Percentiles rank a stretch among this genome's conserved stretches.
Evolutionary conservation across 2,113 vertebrate species (phyloP).

Genomic region (Pelodiscus sinensis): DNA sequence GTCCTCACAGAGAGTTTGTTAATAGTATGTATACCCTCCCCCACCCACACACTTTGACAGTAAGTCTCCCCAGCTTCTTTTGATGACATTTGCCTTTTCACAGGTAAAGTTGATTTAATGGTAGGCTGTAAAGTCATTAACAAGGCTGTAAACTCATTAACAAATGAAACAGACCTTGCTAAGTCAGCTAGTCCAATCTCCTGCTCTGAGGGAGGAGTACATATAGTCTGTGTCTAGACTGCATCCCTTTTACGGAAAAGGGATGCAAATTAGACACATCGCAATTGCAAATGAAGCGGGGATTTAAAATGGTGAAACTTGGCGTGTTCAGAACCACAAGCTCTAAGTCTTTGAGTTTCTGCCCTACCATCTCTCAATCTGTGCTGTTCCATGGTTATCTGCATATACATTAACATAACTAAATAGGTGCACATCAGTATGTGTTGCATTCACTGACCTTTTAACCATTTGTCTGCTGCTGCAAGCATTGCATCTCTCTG

Average conservation of each 20-base stretch:
- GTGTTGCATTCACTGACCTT: slow-evolving; percentile 76
- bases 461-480: slow-evolving; percentile 88
- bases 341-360: background rate
- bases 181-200: background rate
- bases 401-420: background rate
- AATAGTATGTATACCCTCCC: background rate
- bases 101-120: background rate
- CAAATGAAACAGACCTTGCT: background rate
- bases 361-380: background rate
- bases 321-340: background rate
- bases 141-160: background rate
- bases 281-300: too few relatives aligned
- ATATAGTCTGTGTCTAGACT: too few relatives aligned
- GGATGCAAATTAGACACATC: too few relatives aligned
- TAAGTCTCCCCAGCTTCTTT: background rate
- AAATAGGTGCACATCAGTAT: background rate
- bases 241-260: too few relatives aligned
- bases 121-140: background rate
- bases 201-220: background rate
- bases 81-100: background rate
- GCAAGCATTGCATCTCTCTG: slow-evolving; percentile 82
- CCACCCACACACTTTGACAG: background rate
- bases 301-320: background rate
- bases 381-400: background rate
- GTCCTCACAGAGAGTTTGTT: background rate